A percentile compares a stretch with the other conserved stretches of the same genome.
phyloP scores from a whole-genome alignment of 64 coral and sea anemone genomes.

The Montipora cactus region DNA sequence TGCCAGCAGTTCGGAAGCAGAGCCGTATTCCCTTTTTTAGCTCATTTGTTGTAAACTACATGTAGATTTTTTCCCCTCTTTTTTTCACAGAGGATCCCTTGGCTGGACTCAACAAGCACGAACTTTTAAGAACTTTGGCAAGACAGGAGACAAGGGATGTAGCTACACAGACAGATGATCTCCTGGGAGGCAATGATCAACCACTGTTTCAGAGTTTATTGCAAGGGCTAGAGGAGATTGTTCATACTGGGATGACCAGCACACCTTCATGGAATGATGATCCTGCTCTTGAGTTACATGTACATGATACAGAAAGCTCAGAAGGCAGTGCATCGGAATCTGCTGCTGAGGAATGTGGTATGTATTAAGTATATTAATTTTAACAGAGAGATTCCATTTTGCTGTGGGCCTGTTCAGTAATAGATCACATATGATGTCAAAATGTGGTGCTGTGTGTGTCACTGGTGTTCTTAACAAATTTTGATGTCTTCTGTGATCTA shows the following conservation, averaged over 20 bases:
- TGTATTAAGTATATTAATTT: neutral
- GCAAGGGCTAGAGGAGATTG: conserved; percentile 37
- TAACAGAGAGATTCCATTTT: too few relatives aligned
- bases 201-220: conserved; percentile 38
- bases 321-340: conserved; percentile 10
- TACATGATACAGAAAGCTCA: neutral
- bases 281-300: neutral
- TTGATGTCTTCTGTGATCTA: too few relatives aligned
- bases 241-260: conserved; percentile 13
- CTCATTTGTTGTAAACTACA: too few relatives aligned
- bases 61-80: neutral
- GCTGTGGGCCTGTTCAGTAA: too few relatives aligned
- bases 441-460: too few relatives aligned
- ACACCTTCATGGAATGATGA: neutral
- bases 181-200: neutral
- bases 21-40: too few relatives aligned
- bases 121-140: neutral
- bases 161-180: conserved; percentile 9
- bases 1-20: too few relatives aligned
- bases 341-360: neutral
- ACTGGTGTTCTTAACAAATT: too few relatives aligned
- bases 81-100: conserved; percentile 15
- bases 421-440: too few relatives aligned
- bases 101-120: conserved; percentile 41
- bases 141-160: neutral